Base-by-base conservation (phyloP, 2,113 vertebrate species). In the Periophthalmodon schlosseri region DNA sequence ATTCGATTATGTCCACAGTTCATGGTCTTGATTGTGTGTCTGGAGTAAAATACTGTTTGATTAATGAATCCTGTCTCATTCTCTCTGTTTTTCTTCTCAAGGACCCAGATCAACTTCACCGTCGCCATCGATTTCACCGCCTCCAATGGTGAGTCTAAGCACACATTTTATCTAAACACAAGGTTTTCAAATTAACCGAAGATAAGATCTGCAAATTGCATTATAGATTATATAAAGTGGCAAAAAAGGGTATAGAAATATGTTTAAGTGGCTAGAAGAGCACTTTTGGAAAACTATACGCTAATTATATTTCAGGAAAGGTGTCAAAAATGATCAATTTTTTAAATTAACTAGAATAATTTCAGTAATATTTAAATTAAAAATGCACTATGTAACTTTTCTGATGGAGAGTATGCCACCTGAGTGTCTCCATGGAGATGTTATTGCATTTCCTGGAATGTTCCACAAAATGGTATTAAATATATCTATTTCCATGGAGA, bases 81-180 rank as follows among this genome's bases (percentile, higher is more conserved):
- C 20, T 82, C 24, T 85, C 24, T 82, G 15, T 83, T 93, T 89
- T 93, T 93, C 75, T 93, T 88, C 91, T 91, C 88, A 79, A 99
- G 97, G 89, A 99, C 97, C 0, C 97, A 99, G 93, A 99, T 99
- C 89, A 99, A 99, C 95, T 99, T 99, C 92, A 99, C 97, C 10
- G 97, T 99, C 64, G 97, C 97, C 81, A 99, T 99, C 90, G 97
- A 99, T 92, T 99, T 99, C 92, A 99, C 97, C 76, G 97, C 97
- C 80, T 99, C 97, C 69, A 99, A 99, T 68, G 97, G 97, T 99
- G 89, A 97, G 96, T 18, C 24, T 68, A 69, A 13, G 68, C 72
- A 68, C 56, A 76, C 63, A 57, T 60, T 28, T 60, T 28, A 60
- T 28, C n/a, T 9, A 65, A 52, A 63, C 47, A 73, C 28, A 47